Conservation (phyloP, 2,888 invertebrate species). For the Dolichopus griseipennis region DNA sequence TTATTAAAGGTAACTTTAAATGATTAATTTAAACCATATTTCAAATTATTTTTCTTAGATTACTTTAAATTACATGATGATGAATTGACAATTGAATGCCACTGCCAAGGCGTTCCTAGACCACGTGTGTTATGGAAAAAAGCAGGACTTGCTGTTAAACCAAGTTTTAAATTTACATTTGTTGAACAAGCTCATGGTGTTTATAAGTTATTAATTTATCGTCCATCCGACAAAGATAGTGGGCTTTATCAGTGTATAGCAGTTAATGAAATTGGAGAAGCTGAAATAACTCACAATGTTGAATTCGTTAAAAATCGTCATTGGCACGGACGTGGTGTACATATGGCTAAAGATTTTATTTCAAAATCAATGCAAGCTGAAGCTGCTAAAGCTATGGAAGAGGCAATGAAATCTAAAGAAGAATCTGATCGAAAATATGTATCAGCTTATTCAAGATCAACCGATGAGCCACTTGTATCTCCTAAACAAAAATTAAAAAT, state of each 20-base stretch:
- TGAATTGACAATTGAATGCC: conserved; percentile 52
- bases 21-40: conserved; percentile 7
- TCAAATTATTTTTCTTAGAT: conserved; percentile 29
- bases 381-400: conserved; percentile 38
- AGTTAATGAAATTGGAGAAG: conserved; percentile 57
- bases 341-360: conserved; percentile 37
- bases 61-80: conserved; percentile 47
- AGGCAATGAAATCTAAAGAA: conserved; percentile 39
- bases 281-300: conserved; percentile 42
- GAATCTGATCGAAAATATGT: conserved; percentile 37
- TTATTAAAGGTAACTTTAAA: conserved; percentile 48
- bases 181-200: conserved; percentile 43
- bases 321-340: conserved; percentile 41
- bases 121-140: conserved; percentile 39
- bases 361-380: conserved; percentile 35
- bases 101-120: conserved; percentile 40
- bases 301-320: conserved; percentile 49
- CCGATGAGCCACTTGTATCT: conserved; percentile 33
- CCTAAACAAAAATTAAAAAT: conserved; percentile 47
- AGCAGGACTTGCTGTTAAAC: conserved; percentile 35
- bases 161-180: conserved; percentile 40
- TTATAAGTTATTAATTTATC: conserved; percentile 49
- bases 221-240: conserved; percentile 51
- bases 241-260: conserved; percentile 64
- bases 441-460: conserved; percentile 26